Evolutionary conservation across 2,797 vertebrate species (phyloP), one percentile per base, ranked within the genome.

Genomic region (Neostethus bicornis): DNA sequence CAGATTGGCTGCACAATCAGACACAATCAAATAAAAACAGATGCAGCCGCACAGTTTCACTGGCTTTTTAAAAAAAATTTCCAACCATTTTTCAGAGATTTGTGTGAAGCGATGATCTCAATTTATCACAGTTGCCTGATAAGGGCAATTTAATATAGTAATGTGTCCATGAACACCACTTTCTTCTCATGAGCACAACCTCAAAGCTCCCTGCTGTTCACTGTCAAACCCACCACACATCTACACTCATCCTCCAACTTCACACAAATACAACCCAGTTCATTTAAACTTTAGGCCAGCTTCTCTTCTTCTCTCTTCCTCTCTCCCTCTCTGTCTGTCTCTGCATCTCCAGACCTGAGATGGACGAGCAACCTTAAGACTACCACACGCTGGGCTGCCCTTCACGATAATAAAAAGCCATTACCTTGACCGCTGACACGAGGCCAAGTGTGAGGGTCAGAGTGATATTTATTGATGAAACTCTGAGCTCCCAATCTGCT

Each of bases 391-490:
- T 91, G 91, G 83, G 92, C 91, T 92, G 91, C 92, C 92, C 91
- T 95, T 93, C 85, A 91, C 91, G 90, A 93, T 94, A 94, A 96
- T 95, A 93, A 96, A 95, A 93, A 93, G 91, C 93, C 93, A 95
- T 96, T 96, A 94, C 95, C 95, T 96, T 96, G 96, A 95, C 95
- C 93, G 75, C 89, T 94, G 92, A 96, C 96, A 97, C 93, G 92
- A 96, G 96, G 95, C 92, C 90, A 95, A 89, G 91, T 89, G 91
- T 92, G 90, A 93, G 92, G 92, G 92, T 97, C 94, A 96, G 95
- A 95, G 93, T 97, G 95, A 93, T 95, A 95, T 97, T 96, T 98
- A 99, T 97, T 97, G 96, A 98, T 96, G 95, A 97, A 98, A 96
- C 94, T 94, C 95, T 96, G 95, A 97, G 96, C 94, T 97, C 91